Conservation (phyloP, 1,140 invertebrate species). For the Drosophila baimaii region DNA sequence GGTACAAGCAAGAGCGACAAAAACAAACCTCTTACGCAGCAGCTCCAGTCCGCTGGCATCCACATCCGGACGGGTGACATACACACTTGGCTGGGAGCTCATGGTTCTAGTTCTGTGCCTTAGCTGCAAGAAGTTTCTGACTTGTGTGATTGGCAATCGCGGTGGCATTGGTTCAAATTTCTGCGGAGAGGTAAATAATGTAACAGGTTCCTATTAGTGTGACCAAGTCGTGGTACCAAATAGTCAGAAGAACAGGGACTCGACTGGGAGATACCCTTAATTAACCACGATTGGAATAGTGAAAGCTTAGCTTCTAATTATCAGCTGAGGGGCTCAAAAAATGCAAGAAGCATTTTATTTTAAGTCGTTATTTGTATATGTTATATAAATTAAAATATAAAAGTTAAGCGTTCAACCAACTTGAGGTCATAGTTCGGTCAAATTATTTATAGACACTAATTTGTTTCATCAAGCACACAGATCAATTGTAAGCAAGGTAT, state of each 20-base stretch:
- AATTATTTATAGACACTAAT: too few relatives aligned
- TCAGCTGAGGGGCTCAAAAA: too few relatives aligned
- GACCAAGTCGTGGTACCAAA: neutral
- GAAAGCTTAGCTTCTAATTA: too few relatives aligned
- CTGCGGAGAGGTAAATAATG: constrained; percentile 17
- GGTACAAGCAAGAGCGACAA: neutral
- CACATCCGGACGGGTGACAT: constrained; percentile 85
- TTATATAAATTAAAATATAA: too few relatives aligned
- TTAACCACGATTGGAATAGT: neutral
- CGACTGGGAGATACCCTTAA: neutral
- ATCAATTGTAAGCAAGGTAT: too few relatives aligned
- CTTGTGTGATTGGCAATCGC: neutral
- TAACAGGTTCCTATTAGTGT: constrained; percentile 30
- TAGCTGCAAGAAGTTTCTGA: constrained; percentile 24
- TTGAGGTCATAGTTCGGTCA: too few relatives aligned
- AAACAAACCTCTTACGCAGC: constrained; percentile 83
- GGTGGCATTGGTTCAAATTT: constrained; percentile 35
- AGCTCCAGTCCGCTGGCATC: constrained; percentile 85
- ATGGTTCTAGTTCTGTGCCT: constrained; percentile 29
- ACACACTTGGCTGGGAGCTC: constrained; percentile 78
- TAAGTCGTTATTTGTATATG: too few relatives aligned
- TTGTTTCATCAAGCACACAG: too few relatives aligned
- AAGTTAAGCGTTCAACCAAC: too few relatives aligned
- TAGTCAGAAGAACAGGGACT: neutral
- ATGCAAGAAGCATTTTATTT: too few relatives aligned